Evolutionary conservation across 2,797 vertebrate species (phyloP).

Genomic region (Rhinella marina): DNA sequence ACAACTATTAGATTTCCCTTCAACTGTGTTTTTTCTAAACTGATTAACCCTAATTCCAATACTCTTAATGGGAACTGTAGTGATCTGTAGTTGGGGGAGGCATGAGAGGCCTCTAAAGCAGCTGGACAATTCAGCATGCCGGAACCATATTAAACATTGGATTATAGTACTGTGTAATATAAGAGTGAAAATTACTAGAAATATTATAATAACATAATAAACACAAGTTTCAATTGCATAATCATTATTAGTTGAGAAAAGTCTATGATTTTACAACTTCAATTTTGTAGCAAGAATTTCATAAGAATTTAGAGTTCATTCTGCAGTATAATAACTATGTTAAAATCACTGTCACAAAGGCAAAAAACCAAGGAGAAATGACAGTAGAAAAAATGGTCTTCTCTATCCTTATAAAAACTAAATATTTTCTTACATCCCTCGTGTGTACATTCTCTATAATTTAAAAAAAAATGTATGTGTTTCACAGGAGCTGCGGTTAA

Average conservation of each 20-base stretch:
- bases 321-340: neutral
- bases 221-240: no score
- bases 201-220: no score
- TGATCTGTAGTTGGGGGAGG: no score
- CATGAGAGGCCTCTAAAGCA: no score
- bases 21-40: no score
- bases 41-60: no score
- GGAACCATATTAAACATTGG: no score
- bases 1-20: no score
- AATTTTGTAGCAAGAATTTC: neutral
- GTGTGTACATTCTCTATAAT: conserved; percentile 33
- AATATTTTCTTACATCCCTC: conserved; percentile 23
- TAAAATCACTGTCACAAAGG: neutral
- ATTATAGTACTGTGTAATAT: no score
- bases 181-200: no score
- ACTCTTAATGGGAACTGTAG: no score
- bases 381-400: neutral
- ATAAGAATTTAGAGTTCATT: neutral
- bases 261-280: neutral
- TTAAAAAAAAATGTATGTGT: conserved; percentile 25
- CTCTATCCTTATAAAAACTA: neutral
- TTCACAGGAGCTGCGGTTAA: conserved; percentile 52
- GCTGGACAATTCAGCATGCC: no score
- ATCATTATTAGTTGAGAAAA: neutral
- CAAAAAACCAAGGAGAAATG: neutral